Conservation (phyloP, 2,888 invertebrate genomes). For the Xylophagus ater region DNA sequence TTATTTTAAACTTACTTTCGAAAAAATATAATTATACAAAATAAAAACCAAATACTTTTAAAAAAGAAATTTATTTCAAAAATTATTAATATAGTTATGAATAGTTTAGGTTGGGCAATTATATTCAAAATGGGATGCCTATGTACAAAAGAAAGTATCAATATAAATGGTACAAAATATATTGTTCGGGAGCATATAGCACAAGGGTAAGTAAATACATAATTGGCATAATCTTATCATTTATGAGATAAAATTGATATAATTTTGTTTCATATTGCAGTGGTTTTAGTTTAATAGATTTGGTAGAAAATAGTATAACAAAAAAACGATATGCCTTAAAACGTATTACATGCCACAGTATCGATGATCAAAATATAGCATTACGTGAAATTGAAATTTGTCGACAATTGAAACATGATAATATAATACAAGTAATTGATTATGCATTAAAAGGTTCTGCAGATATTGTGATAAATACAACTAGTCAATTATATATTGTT, state of each 20-base stretch:
- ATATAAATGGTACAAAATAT: slow-evolving; percentile 59
- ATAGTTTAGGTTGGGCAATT: slow-evolving; percentile 55
- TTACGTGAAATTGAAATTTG: slow-evolving; percentile 64
- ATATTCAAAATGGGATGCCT: slow-evolving; percentile 65
- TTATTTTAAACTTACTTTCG: no score
- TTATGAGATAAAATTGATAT: no score
- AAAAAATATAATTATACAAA: neutral
- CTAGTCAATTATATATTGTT: slow-evolving; percentile 60
- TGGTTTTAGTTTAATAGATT: slow-evolving; percentile 69
- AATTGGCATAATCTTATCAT: no score
- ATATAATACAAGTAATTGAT: slow-evolving; percentile 61
- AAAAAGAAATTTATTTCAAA: neutral
- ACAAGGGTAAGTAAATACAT: slow-evolving; percentile 50
- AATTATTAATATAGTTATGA: slow-evolving; percentile 40
- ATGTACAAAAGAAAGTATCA: slow-evolving; percentile 59
- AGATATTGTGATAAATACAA: slow-evolving; percentile 54
- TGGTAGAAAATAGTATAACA: slow-evolving; percentile 56
- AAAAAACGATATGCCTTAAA: slow-evolving; percentile 64
- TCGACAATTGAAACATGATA: slow-evolving; percentile 56
- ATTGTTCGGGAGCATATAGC: slow-evolving; percentile 58
- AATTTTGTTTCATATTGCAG: slow-evolving; percentile 41
- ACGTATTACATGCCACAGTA: slow-evolving; percentile 66
- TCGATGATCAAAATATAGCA: slow-evolving; percentile 62
- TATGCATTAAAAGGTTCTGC: slow-evolving; percentile 52
- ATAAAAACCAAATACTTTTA: slow-evolving; percentile 12